These are phyloP conservation scores for Ceratosolen solmsi DNA, from an alignment of 1,140 invertebrate species.

Conservation along the genomic window DNA sequence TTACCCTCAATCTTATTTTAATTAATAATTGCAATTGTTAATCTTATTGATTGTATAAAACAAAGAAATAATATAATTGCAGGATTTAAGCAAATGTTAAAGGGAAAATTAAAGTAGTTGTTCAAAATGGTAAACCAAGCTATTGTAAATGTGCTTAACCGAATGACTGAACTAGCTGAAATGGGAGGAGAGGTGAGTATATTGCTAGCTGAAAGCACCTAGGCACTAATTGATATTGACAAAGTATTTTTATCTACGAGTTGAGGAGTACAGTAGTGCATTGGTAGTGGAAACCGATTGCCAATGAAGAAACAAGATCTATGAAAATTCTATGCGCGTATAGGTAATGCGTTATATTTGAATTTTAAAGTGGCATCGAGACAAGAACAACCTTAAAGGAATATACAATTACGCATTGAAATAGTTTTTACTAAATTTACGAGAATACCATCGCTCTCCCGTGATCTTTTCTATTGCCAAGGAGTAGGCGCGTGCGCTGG, in stretches of 20 bases:
- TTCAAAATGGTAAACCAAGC: too few species aligned
- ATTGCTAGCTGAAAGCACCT: constrained; percentile 32
- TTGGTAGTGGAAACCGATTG: constrained; percentile 13
- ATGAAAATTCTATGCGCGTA: constrained; percentile 24
- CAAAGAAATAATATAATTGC: too few species aligned
- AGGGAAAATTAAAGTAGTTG: too few species aligned
- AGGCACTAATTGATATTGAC: constrained; percentile 42
- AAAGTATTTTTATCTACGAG: constrained; percentile 17
- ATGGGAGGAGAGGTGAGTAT: neutral
- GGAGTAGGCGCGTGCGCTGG: too few species aligned
- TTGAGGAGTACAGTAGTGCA: too few species aligned
- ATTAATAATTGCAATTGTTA: too few species aligned
- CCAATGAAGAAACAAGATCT: constrained; percentile 40
- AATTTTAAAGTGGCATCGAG: constrained; percentile 39
- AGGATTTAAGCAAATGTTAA: too few species aligned
- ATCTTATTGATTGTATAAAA: too few species aligned
- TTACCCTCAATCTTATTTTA: too few species aligned
- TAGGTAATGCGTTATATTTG: constrained; percentile 35
- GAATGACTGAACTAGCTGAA: too few species aligned
- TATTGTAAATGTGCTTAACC: too few species aligned
- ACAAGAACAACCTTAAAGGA: constrained; percentile 20
- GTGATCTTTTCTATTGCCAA: neutral
- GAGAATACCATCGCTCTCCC: neutral
- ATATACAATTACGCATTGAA: neutral
- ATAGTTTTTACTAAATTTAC: neutral